Conservation (phyloP, 1,140 invertebrate genomes). For the Metaphire vulgaris region DNA sequence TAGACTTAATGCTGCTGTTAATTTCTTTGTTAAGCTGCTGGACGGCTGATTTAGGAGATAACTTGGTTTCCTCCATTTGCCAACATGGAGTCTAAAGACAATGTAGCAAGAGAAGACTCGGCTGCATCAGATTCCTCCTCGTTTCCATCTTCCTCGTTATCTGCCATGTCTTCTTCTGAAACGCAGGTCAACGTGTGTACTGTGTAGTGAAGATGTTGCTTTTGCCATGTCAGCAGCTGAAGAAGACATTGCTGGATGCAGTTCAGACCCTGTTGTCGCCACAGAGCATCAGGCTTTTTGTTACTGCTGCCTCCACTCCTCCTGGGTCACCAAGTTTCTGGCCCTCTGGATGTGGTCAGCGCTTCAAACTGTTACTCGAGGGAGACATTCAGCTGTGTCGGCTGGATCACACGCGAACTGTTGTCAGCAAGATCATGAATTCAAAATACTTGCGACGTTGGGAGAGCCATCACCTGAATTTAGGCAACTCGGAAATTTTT, state of each 20-base stretch:
- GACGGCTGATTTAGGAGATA: neutral
- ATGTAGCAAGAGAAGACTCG: neutral
- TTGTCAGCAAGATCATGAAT: conserved; percentile 73
- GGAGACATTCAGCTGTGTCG: conserved; percentile 71
- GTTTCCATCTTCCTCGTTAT: neutral
- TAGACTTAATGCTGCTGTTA: neutral
- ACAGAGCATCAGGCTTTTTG: neutral
- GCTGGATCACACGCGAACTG: conserved; percentile 69
- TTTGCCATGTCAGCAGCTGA: neutral
- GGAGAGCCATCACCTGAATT: conserved; percentile 69
- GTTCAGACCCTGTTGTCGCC: neutral
- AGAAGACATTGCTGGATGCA: neutral
- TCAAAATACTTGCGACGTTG: conserved; percentile 72
- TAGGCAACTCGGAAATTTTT: conserved; percentile 64
- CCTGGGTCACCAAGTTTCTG: neutral
- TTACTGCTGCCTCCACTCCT: neutral
- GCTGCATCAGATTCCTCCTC: neutral
- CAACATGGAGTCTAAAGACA: neutral
- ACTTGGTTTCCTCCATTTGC: neutral
- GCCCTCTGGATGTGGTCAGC: neutral
- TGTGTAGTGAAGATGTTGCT: neutral
- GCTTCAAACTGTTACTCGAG: conserved; percentile 67
- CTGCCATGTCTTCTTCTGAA: neutral
- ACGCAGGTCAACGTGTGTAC: neutral
- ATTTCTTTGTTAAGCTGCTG: neutral